phyloP scores from a whole-genome alignment of 2,888 invertebrate species.

The Cosmopolites sordidus region DNA sequence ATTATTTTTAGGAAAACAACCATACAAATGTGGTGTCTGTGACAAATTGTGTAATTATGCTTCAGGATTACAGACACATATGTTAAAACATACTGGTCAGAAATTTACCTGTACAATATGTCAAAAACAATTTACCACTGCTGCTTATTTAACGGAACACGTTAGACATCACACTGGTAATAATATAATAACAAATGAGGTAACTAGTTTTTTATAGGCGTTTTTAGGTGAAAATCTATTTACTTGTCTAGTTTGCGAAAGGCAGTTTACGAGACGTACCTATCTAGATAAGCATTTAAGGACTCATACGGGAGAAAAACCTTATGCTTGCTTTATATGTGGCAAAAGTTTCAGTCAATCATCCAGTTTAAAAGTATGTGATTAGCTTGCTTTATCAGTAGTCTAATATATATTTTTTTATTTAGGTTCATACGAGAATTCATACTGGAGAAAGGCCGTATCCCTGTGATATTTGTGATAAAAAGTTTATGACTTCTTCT shows the following conservation, averaged over 20 bases:
- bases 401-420: slow-evolving; percentile 1
- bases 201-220: not conserved
- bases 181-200: not conserved
- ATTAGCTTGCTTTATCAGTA: not conserved
- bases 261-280: slow-evolving; percentile 54
- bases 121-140: slow-evolving; percentile 44
- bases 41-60: slow-evolving; percentile 44
- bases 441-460: slow-evolving; percentile 46
- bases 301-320: slow-evolving; percentile 51
- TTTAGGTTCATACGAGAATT: slow-evolving; percentile 33
- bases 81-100: slow-evolving; percentile 44
- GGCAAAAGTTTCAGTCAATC: slow-evolving; percentile 45
- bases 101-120: slow-evolving; percentile 43
- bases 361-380: slow-evolving; percentile 43
- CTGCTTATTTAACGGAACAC: slow-evolving; percentile 43
- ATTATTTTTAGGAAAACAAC: slow-evolving; percentile 39
- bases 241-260: slow-evolving; percentile 46
- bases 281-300: slow-evolving; percentile 52
- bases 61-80: slow-evolving; percentile 42
- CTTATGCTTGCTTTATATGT: slow-evolving; percentile 42
- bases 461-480: slow-evolving; percentile 42
- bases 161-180: slow-evolving; percentile 42
- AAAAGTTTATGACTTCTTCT: slow-evolving; percentile 43
- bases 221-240: slow-evolving; percentile 43
- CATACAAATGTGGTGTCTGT: slow-evolving; percentile 45